Percentiles rank a stretch among this genome's conserved stretches.
Conservation (phyloP, 2,797 vertebrate genomes). For the Sciaenops ocellatus region DNA sequence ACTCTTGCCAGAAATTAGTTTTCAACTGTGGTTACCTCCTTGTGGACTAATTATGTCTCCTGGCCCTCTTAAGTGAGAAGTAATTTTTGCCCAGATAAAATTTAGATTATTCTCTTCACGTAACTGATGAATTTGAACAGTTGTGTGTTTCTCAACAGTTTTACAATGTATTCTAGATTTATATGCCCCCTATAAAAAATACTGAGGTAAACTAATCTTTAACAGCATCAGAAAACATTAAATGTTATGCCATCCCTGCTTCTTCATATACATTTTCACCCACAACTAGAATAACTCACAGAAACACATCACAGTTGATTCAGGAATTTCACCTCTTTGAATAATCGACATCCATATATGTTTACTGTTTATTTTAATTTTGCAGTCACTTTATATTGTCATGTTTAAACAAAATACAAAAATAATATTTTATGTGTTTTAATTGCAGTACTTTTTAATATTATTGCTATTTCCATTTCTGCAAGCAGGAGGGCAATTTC, state of each 20-base stretch:
- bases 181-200: neutral
- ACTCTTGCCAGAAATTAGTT: neutral
- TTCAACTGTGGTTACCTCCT: neutral
- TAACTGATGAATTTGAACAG: neutral
- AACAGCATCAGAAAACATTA: neutral
- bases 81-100: neutral
- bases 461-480: neutral
- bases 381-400: neutral
- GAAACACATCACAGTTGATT: neutral
- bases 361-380: neutral
- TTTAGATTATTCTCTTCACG: neutral
- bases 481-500: constrained; percentile 19
- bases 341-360: neutral
- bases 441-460: neutral
- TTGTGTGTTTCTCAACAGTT: neutral
- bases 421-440: neutral
- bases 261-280: neutral
- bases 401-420: neutral
- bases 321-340: neutral
- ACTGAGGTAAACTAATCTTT: neutral
- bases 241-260: neutral
- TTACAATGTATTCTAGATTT: neutral
- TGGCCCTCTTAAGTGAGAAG: neutral
- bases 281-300: neutral
- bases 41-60: neutral